Conservation (phyloP, 1,140 invertebrate genomes). For the Caenorhabditis brenneri region DNA sequence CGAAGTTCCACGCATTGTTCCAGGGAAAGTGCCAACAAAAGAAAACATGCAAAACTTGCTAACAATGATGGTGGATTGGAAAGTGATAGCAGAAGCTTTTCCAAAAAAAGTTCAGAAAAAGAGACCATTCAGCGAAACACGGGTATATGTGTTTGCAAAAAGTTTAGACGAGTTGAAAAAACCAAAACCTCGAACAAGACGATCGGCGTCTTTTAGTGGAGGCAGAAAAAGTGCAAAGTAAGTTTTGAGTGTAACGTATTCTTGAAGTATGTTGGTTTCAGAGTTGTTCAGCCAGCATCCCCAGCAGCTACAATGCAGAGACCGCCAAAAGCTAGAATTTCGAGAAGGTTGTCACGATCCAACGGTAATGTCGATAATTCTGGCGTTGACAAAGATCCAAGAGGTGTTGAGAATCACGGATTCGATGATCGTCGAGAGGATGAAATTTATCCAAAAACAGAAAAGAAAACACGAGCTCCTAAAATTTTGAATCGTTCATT, state of each 20-base stretch:
- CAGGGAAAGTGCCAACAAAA: not conserved
- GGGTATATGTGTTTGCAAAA: not conserved
- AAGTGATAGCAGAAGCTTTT: not conserved
- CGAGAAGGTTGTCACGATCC: not conserved
- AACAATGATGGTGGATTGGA: not conserved
- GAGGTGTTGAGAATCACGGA: not conserved
- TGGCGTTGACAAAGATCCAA: not conserved
- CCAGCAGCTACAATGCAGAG: not conserved
- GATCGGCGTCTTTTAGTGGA: slow-evolving; percentile 16
- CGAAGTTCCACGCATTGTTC: not conserved
- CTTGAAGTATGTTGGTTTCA: not conserved
- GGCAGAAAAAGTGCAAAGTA: not conserved
- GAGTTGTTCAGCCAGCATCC: not conserved
- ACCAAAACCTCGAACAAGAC: not conserved
- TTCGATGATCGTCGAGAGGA: not conserved
- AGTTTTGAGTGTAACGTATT: not conserved
- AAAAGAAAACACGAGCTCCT: not conserved
- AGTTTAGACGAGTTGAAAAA: slow-evolving; percentile 18
- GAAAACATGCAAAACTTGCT: not conserved
- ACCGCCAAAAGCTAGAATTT: not conserved
- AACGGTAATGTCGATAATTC: not conserved
- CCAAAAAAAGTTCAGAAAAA: not conserved
- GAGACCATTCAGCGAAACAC: not conserved
- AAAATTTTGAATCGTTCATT: not conserved
- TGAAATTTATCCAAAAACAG: not conserved